Evolutionary conservation across 35 echinoderm and acorn worm species (phyloP).

Genomic region (Lytechinus variegatus): DNA sequence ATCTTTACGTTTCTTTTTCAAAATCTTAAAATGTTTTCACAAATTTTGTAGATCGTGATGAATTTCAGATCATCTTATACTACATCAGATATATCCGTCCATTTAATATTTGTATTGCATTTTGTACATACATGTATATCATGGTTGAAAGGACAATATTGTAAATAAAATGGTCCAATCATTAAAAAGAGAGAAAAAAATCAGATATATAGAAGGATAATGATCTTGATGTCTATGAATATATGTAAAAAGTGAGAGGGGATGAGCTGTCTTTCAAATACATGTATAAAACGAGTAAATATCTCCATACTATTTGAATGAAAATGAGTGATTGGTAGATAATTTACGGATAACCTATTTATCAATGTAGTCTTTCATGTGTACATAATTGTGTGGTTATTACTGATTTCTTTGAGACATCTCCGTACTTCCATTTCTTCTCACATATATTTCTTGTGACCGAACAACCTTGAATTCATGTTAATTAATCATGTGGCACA

Average conservation of each 20-base stretch:
- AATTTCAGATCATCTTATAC: neutral
- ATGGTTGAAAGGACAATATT: neutral
- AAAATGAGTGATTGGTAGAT: neutral
- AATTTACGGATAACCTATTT: neutral
- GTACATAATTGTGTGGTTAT: constrained; percentile 18
- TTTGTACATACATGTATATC: neutral
- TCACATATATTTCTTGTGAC: neutral
- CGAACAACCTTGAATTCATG: neutral
- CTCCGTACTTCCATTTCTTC: constrained; percentile 29
- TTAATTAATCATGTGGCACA: neutral
- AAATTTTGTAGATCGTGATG: neutral
- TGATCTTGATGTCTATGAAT: neutral
- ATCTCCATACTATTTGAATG: neutral
- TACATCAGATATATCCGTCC: neutral
- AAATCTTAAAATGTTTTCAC: neutral
- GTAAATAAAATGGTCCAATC: neutral
- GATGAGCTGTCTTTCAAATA: neutral
- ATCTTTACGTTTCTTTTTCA: neutral
- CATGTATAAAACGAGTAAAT: neutral
- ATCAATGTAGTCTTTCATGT: constrained; percentile 28
- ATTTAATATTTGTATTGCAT: neutral
- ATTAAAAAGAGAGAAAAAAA: neutral
- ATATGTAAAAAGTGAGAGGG: neutral
- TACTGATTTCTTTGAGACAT: neutral
- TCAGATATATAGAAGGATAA: neutral